Evolutionary conservation across 2,888 invertebrate species (phyloP), one percentile per base, ranked within the genome.

Genomic region (Aphidius colemani): DNA sequence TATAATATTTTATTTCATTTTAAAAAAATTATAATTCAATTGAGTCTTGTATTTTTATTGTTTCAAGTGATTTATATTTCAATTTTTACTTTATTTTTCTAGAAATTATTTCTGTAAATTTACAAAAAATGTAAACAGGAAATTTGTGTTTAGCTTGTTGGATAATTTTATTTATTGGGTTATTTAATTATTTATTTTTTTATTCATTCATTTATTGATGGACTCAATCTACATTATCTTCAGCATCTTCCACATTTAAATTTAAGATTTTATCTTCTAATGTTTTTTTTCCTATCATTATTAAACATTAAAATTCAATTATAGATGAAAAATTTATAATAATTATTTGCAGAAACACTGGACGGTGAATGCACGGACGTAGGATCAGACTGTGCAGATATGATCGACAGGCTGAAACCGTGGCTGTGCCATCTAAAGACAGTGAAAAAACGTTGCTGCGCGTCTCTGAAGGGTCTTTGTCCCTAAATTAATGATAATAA

Each of bases 381-480:
- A 66, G 81, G 78, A 67, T 74, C 80, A 76, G 81, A 82, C 78
- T 82, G 82, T 79, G 81, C 81, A 74, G 81, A 81, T 75, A 75
- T 81, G 78, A 82, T 82, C 72, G 76, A 77, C 76, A 82, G 82
- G 82, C 81, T 82, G 76, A 77, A 78, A 75, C 79, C 78, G 76
- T 82, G 82, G 82, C 80, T 82, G 81, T 82, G 82, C 81, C 82
- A 81, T 81, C 74, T 82, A 72, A 79, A 80, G 80, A 80, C 81
- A 73, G 79, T 81, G 74, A 80, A 71, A 74, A 78, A 70, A 70
- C 81, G 82, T 72, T 82, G 82, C 77, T 82, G 82, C 74, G 81
- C 80, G 69, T 82, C 81, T 73, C 76, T 82, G 64, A 80, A 78
- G 70, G 70, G 74, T 66, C 74, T 81, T 74, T 82, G 82, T 74